Percentiles rank a stretch among this genome's conserved stretches.
These are phyloP conservation scores for Lithophane semibrunnea DNA, from an alignment of 2,888 invertebrate genomes.

Conservation along the genomic window DNA sequence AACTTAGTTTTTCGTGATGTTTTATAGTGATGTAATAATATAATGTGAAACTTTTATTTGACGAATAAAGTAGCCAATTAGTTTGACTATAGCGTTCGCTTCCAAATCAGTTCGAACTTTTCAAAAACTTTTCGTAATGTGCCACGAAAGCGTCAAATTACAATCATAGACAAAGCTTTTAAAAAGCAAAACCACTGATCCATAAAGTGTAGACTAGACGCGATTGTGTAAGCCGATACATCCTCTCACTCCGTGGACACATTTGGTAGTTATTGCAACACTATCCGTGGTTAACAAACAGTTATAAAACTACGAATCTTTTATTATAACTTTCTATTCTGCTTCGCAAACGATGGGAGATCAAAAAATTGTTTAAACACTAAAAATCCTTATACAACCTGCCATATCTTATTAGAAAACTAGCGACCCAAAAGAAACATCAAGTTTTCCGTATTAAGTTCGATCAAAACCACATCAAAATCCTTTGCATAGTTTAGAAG, in stretches of 20 bases:
- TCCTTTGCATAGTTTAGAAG: neutral
- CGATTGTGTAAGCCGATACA: constrained; percentile 44
- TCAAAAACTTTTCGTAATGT: constrained; percentile 1
- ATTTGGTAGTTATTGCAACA: constrained; percentile 49
- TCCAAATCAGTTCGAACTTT: neutral
- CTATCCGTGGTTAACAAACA: constrained; percentile 19
- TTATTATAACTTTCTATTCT: constrained; percentile 33
- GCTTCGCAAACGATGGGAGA: neutral
- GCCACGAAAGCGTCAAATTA: constrained; percentile 4
- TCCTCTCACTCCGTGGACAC: constrained; percentile 47
- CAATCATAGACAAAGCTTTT: constrained; percentile 12
- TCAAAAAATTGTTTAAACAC: too few relatives aligned
- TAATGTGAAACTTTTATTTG: neutral
- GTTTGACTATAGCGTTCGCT: neutral
- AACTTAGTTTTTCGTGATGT: neutral
- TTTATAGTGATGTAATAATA: neutral
- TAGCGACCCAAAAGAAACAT: neutral
- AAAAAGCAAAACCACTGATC: constrained; percentile 20
- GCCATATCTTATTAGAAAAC: neutral
- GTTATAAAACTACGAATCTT: constrained; percentile 20
- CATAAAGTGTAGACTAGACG: constrained; percentile 6
- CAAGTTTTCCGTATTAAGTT: too few relatives aligned
- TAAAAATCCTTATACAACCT: too few relatives aligned
- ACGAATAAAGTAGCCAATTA: neutral
- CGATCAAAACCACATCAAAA: neutral